Evolutionary conservation across 2,797 vertebrate genomes (phyloP).

Genomic region (Microctenopoma stevenorrisi): DNA sequence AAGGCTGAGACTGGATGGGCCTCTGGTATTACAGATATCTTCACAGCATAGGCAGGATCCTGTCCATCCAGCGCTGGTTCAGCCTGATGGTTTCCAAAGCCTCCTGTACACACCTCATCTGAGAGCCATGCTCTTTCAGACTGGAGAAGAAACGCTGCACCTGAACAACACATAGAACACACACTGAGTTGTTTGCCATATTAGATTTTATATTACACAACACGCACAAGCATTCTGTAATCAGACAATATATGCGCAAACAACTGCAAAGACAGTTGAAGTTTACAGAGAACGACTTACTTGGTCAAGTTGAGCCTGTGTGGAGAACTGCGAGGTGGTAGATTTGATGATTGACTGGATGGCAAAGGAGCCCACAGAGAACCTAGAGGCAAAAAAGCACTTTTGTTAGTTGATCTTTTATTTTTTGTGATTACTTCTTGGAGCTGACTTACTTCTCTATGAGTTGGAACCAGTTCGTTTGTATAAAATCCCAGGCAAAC

Average conservation of each 20-base stretch:
- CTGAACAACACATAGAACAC: slow-evolving; percentile 74
- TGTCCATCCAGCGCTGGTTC: slow-evolving; percentile 92
- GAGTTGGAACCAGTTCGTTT: slow-evolving; percentile 93
- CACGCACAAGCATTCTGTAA: neutral
- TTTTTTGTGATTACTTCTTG: neutral
- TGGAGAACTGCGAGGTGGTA: slow-evolving; percentile 90
- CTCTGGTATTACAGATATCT: slow-evolving; percentile 73
- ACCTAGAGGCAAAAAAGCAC: slow-evolving; percentile 77
- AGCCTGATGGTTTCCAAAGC: slow-evolving; percentile 90
- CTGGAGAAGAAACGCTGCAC: slow-evolving; percentile 90
- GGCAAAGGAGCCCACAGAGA: slow-evolving; percentile 90
- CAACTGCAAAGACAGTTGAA: neutral
- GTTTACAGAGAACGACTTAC: slow-evolving; percentile 66
- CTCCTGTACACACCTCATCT: slow-evolving; percentile 88
- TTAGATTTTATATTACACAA: neutral
- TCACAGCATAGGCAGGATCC: slow-evolving; percentile 81
- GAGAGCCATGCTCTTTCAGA: slow-evolving; percentile 87
- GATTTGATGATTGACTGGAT: slow-evolving; percentile 89
- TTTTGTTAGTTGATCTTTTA: neutral
- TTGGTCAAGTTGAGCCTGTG: slow-evolving; percentile 88
- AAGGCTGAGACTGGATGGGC: slow-evolving; percentile 20
- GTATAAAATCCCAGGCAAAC: slow-evolving; percentile 95
- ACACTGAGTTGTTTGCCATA: neutral
- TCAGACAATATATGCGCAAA: neutral
- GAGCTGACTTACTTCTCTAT: slow-evolving; percentile 87